Evolutionary conservation across 2,797 vertebrate species (phyloP).

Genomic region (Parauchenoglanis ngamensis): DNA sequence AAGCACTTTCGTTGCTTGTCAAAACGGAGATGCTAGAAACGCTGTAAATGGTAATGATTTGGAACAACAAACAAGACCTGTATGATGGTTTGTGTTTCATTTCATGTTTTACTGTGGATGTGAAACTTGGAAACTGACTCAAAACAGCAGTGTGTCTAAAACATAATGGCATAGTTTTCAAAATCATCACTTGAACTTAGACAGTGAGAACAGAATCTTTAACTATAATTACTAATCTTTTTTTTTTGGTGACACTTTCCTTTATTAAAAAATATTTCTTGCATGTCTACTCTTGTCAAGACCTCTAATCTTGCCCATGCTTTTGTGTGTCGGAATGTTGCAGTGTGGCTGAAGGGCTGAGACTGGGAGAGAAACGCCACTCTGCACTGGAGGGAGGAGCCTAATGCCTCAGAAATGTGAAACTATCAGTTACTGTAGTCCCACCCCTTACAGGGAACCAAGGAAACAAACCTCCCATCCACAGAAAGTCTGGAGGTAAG

Average conservation of each 20-base stretch:
- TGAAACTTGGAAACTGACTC: not conserved
- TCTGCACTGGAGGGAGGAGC: conserved; percentile 57
- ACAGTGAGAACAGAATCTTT: not conserved
- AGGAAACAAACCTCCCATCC: conserved; percentile 69
- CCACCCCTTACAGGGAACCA: conserved; percentile 79
- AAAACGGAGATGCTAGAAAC: not conserved
- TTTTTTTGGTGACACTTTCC: too few relatives aligned
- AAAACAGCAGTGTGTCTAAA: not conserved
- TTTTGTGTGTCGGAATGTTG: conserved; percentile 46
- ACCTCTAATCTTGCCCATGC: conserved; percentile 27
- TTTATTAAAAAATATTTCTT: not conserved
- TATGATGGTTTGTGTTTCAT: not conserved
- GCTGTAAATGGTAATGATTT: not conserved
- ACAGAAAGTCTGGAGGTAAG: conserved; percentile 78
- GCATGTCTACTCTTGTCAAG: conserved; percentile 14
- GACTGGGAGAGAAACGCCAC: conserved; percentile 45
- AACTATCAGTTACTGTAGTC: conserved; percentile 77
- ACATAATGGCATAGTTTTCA: not conserved
- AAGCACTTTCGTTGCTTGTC: not conserved
- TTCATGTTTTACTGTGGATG: not conserved
- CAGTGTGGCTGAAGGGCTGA: conserved; percentile 51
- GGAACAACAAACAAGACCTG: not conserved
- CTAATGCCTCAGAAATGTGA: conserved; percentile 71
- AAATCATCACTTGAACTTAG: not conserved
- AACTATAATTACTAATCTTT: not conserved